These are phyloP conservation scores for Pinctada fucata DNA, from an alignment of 2,888 invertebrate genomes.

Conservation along the genomic window DNA sequence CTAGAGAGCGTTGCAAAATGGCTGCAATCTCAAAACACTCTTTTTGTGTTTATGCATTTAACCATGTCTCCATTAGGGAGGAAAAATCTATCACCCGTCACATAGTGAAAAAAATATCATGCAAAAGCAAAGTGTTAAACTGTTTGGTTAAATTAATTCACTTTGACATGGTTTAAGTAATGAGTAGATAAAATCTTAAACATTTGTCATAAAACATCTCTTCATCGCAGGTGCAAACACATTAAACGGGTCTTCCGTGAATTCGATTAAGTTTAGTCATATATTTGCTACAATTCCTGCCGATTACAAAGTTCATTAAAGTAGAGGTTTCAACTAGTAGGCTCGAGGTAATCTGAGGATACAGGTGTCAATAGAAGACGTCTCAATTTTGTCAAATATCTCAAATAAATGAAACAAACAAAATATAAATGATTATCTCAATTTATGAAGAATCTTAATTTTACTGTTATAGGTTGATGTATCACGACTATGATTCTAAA, in stretches of 20 bases:
- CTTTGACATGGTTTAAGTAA: neutral
- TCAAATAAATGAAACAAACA: too few species aligned
- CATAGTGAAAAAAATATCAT: neutral
- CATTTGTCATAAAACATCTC: neutral
- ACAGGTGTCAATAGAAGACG: too few species aligned
- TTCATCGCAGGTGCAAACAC: neutral
- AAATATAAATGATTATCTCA: too few species aligned
- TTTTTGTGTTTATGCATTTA: conserved; percentile 3
- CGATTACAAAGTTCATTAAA: too few species aligned
- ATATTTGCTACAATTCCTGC: neutral
- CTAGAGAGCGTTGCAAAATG: conserved; percentile 1
- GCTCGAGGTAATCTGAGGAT: too few species aligned
- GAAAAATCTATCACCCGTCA: neutral
- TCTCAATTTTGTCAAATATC: too few species aligned
- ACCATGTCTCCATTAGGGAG: neutral
- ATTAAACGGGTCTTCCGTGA: neutral
- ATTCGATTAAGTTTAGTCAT: neutral
- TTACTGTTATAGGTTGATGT: too few species aligned
- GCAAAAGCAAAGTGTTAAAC: neutral
- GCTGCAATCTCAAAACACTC: neutral
- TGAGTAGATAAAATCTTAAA: neutral
- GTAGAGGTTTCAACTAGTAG: too few species aligned
- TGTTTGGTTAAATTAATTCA: neutral
- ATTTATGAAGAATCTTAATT: too few species aligned
- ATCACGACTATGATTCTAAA: too few species aligned